phyloP scores from a whole-genome alignment of 1,140 invertebrate species.

The Rhizoglyphus robini region DNA sequence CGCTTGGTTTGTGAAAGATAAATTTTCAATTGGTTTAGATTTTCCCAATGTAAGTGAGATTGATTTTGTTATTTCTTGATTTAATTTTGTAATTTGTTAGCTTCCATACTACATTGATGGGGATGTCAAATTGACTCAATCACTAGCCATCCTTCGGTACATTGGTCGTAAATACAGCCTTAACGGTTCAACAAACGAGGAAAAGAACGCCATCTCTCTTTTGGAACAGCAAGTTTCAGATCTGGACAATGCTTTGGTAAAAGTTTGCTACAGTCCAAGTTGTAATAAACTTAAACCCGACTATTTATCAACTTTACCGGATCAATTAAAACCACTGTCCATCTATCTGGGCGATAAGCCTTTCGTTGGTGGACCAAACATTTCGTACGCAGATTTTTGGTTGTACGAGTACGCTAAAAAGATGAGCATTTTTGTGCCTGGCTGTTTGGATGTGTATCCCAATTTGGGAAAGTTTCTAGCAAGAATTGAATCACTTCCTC shows the following conservation, averaged over 20 bases:
- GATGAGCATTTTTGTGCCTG: background rate
- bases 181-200: constrained; percentile 35
- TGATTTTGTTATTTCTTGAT: too few relatives aligned
- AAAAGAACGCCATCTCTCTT: constrained; percentile 35
- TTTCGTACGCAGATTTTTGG: constrained; percentile 24
- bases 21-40: too few relatives aligned
- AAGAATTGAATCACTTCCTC: background rate
- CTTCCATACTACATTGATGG: constrained; percentile 29
- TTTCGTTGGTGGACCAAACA: constrained; percentile 34
- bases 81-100: too few relatives aligned
- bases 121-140: constrained; percentile 31
- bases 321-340: constrained; percentile 31
- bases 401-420: constrained; percentile 10
- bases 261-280: constrained; percentile 24
- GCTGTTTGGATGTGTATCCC: background rate
- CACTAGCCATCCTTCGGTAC: constrained; percentile 40
- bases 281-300: constrained; percentile 25
- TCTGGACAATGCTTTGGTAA: constrained; percentile 34
- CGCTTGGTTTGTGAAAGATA: too few relatives aligned
- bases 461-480: background rate
- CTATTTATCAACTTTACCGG: constrained; percentile 28
- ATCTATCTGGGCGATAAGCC: constrained; percentile 34
- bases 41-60: too few relatives aligned
- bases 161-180: constrained; percentile 32
- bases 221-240: constrained; percentile 37